Conservation (phyloP, 2,888 invertebrate genomes). For the Plagodis dolabraria region DNA sequence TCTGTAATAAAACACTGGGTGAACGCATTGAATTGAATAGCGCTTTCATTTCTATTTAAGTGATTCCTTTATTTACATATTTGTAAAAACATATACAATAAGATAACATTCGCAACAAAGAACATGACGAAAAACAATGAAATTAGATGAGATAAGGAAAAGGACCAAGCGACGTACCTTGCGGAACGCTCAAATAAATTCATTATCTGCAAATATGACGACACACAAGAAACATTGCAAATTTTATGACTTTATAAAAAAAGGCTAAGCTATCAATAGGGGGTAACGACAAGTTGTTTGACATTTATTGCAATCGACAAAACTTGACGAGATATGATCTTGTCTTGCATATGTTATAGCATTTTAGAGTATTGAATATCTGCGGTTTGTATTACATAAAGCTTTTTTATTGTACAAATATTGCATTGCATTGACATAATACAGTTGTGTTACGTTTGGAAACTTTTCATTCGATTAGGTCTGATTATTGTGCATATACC, state of each 20-base stretch:
- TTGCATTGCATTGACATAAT: background rate
- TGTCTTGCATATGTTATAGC: slow-evolving; percentile 12
- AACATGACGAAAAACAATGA: background rate
- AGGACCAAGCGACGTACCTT: background rate
- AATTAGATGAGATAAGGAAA: background rate
- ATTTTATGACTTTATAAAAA: no score
- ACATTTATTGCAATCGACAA: slow-evolving; percentile 26
- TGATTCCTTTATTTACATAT: background rate
- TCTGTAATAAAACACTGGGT: slow-evolving; percentile 34
- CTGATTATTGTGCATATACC: no score
- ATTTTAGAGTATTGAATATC: slow-evolving; percentile 15
- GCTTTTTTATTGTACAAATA: slow-evolving; percentile 1
- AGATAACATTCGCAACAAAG: background rate
- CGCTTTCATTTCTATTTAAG: slow-evolving; percentile 10
- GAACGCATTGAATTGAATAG: slow-evolving; percentile 6
- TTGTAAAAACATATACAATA: background rate
- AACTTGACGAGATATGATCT: slow-evolving; percentile 22
- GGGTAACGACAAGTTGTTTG: slow-evolving; percentile 20
- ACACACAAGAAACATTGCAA: no score
- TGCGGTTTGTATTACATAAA: slow-evolving; percentile 16
- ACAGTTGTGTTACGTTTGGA: background rate
- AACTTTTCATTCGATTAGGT: no score
- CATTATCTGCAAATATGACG: no score
- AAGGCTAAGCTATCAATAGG: slow-evolving; percentile 3
- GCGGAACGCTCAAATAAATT: background rate